These are phyloP conservation scores for Melitaea athalia DNA, from an alignment of 2,888 invertebrate genomes.

Conservation along the genomic window DNA sequence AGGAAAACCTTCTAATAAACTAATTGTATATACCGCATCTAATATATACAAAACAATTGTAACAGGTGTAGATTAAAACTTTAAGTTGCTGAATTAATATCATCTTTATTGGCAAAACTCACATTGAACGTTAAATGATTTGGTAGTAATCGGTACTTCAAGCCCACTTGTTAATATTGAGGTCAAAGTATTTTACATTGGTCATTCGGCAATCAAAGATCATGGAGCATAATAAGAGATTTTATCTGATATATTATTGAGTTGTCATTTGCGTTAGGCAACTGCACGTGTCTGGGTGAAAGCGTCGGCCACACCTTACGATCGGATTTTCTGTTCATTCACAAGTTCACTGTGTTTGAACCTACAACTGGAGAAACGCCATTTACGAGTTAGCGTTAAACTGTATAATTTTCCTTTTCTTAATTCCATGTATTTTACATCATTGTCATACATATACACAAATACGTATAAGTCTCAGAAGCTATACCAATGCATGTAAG, in stretches of 20 bases:
- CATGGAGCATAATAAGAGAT: slow-evolving; percentile 2
- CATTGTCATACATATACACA: not conserved
- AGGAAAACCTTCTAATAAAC: slow-evolving; percentile 32
- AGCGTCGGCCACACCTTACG: slow-evolving; percentile 48
- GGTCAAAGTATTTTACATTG: slow-evolving; percentile 13
- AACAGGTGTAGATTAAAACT: too few species aligned
- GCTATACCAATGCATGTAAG: slow-evolving; percentile 53
- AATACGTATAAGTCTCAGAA: slow-evolving; percentile 47
- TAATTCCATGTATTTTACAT: slow-evolving; percentile 47
- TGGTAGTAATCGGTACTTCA: not conserved
- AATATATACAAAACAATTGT: not conserved
- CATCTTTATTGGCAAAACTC: not conserved
- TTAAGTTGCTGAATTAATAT: not conserved
- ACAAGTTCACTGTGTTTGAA: slow-evolving; percentile 29
- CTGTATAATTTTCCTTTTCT: not conserved
- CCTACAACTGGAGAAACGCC: slow-evolving; percentile 7
- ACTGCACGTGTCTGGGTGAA: slow-evolving; percentile 38
- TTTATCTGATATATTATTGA: slow-evolving; percentile 18
- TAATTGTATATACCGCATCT: not conserved
- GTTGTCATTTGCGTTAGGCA: slow-evolving; percentile 39
- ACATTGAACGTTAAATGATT: not conserved
- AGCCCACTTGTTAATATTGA: slow-evolving; percentile 3
- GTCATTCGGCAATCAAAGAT: slow-evolving; percentile 3
- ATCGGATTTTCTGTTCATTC: slow-evolving; percentile 47
- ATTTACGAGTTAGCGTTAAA: not conserved